Base-by-base conservation (phyloP, 2,888 invertebrate genomes). In the Cremastinae sp. region DNA sequence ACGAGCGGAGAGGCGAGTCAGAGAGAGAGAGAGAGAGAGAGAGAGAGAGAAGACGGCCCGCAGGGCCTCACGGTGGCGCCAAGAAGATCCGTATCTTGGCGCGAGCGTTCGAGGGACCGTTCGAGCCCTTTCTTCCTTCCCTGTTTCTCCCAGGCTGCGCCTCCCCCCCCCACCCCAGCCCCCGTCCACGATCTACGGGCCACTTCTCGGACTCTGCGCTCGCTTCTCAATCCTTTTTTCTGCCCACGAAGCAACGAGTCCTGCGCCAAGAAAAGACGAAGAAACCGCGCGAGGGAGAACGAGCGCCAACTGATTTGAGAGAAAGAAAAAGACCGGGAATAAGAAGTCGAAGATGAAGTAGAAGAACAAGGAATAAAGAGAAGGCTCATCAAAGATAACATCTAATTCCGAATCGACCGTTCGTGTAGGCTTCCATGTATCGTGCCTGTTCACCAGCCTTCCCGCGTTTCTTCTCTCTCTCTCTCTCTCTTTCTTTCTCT, bases 81-180 rank as follows among this genome's bases (percentile, higher is more conserved):
- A 89, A 87, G 85, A 79, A 89, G 89, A 89, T 89, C 83, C 84
- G 87, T 89, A 89, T 89, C 89, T 88, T 84, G 86, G 85, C 83
- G 85, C 86, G 86, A 84, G 86, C 76, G 76, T 77, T 73, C 74
- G 64, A 77, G 74, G 62, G 65, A 74, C 77, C 36, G 73, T 69
- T 65, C 53, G 65, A 68, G 75, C 66, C 79, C 73, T 74, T 65
- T 66, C 71, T 51, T 59, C 12, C 45, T 38, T 49, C 18, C 51
- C 18, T 7, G 45, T 36, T 36, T 41, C 22, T 65, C 59, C 22
- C 9, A 22, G 47, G 54, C 54, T 53, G 16, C 54, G 20, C 43
- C 69, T 18, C 53, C 62, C 43, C 5, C 58, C n/a, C 51, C 47
- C 51, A 22, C 70, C 20, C 41, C 22, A 51, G 43, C 61, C 45